Evolutionary conservation across 2,888 invertebrate genomes (phyloP), one percentile per base, ranked within the genome.

Genomic region (Actias luna): DNA sequence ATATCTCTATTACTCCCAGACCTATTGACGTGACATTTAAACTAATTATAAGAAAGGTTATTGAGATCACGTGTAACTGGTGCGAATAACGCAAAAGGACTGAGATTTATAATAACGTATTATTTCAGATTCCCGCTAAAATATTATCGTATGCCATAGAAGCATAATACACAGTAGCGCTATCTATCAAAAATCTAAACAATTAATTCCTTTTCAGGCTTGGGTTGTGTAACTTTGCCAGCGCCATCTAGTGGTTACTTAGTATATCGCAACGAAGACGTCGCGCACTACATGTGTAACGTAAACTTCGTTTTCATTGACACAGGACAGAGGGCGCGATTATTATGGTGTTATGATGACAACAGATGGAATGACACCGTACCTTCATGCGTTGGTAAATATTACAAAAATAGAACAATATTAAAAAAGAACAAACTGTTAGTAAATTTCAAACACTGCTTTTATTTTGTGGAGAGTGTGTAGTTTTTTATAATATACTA

Each of bases 241-340:
- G 87, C 95, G 76, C 96, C 96, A 74, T 92, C 93, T 80, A 94
- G 95, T 84, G 96, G 95, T 58, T 95, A 95, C 80, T 80, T 96
- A 16, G 94, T 95, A 75, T 94, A 94, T 82, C 93, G 94, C 73
- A 95, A 94, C 73, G 92, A 93, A 64, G 94, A 94, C 52, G 90
- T 93, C 58, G 95, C 95, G 36, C 94, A 94, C 74, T 96, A 94
- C 86, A 93, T 94, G 85, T 96, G 96, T 85, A 94, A 95, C 73
- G 93, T 94, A 60, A 95, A 95, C 63, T 94, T 88, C 75, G 93
- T 94, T 79, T 96, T 96, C 83, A 93, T 94, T 18, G 96, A 96
- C 78, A 94, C 94, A n/a, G 89, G 90, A 68, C 87, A 93, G 81
- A 93, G 94, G 81, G 93, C 92, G 76, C 94, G 94, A 63, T 88